phyloP scores from a whole-genome alignment of 1,140 invertebrate genomes.

The Onthophagus taurus region DNA sequence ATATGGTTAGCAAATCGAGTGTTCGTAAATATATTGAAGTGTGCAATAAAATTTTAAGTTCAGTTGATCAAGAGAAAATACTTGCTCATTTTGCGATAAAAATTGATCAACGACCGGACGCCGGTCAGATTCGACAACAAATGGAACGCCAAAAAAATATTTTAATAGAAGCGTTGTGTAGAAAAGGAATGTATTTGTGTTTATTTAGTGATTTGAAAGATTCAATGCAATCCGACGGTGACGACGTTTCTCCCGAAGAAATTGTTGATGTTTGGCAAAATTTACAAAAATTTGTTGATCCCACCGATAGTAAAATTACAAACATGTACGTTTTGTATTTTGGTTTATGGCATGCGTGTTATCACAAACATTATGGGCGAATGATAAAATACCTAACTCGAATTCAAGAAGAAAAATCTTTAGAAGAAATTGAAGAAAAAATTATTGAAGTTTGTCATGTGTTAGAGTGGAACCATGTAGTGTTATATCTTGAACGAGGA shows the following conservation, averaged over 20 bases:
- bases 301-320: slow-evolving; percentile 63
- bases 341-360: slow-evolving; percentile 69
- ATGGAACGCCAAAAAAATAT: slow-evolving; percentile 76
- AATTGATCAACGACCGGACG: slow-evolving; percentile 64
- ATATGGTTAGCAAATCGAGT: slow-evolving; percentile 27
- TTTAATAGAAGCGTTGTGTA: slow-evolving; percentile 66
- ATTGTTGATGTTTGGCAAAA: slow-evolving; percentile 58
- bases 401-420: slow-evolving; percentile 68
- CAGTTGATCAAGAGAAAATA: slow-evolving; percentile 65
- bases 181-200: slow-evolving; percentile 63
- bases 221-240: slow-evolving; percentile 8
- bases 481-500: slow-evolving; percentile 42
- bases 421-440: slow-evolving; percentile 63
- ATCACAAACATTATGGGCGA: slow-evolving; percentile 68
- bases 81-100: slow-evolving; percentile 72
- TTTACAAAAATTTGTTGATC: slow-evolving; percentile 68
- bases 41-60: slow-evolving; percentile 55
- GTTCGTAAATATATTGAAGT: slow-evolving; percentile 39
- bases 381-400: slow-evolving; percentile 67
- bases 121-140: slow-evolving; percentile 64
- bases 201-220: slow-evolving; percentile 46
- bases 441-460: slow-evolving; percentile 53
- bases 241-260: slow-evolving; percentile 29
- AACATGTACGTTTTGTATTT: slow-evolving; percentile 56
- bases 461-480: slow-evolving; percentile 62